Evolutionary conservation across 1,140 invertebrate genomes (phyloP).

Genomic region (Anadara kagoshimensis): DNA sequence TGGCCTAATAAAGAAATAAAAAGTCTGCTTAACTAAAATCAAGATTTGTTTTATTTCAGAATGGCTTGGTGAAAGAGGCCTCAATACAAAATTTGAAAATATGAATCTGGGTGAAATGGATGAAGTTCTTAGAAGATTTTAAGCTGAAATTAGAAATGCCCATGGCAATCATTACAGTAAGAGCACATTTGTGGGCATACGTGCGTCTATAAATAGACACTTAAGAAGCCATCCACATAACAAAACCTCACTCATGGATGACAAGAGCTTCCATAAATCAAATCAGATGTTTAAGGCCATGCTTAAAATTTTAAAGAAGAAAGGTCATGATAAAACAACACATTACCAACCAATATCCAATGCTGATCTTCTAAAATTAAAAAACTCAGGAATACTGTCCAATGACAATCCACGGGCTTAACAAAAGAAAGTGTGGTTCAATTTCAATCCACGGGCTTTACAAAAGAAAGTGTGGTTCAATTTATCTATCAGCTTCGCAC

Average conservation of each 20-base stretch:
- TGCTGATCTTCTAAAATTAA: slow-evolving; percentile 1
- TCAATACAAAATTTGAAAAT: neutral
- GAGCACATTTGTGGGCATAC: slow-evolving; percentile 14
- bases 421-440: slow-evolving; percentile 18
- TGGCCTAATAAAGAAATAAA: too few species aligned
- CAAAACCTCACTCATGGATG: neutral
- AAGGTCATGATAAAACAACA: slow-evolving; percentile 16
- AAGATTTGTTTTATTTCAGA: slow-evolving; percentile 10
- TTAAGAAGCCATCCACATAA: slow-evolving; percentile 3
- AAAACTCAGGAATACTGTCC: neutral
- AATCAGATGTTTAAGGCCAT: neutral
- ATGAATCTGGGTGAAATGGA: neutral
- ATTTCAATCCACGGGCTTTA: slow-evolving; percentile 7
- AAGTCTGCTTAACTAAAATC: too few species aligned
- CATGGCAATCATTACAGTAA: slow-evolving; percentile 5
- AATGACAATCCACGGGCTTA: neutral
- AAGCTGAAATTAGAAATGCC: slow-evolving; percentile 11
- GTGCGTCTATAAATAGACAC: slow-evolving; percentile 17
- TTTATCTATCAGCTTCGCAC: too few species aligned
- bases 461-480: too few species aligned
- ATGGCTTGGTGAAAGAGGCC: neutral
- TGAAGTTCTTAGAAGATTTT: slow-evolving; percentile 5
- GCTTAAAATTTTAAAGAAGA: neutral
- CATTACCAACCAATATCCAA: slow-evolving; percentile 22
- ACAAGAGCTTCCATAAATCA: slow-evolving; percentile 18